Conservation (phyloP, 2,113 vertebrate genomes). For the Bombycilla garrulus region DNA sequence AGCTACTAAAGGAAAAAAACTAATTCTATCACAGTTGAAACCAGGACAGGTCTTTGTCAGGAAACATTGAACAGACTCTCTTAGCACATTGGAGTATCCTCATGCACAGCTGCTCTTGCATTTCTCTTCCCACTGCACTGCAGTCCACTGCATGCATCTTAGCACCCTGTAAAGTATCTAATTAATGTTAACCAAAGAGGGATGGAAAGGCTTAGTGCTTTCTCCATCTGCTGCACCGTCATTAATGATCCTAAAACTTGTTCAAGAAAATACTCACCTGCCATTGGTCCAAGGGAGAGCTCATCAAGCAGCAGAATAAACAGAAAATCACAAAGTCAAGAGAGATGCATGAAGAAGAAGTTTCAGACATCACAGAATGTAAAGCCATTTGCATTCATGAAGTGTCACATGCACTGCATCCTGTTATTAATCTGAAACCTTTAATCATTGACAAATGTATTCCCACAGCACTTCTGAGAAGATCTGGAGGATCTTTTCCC, state of each 20-base stretch:
- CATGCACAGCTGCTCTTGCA: not conserved
- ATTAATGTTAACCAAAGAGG: not conserved
- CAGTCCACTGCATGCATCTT: not conserved
- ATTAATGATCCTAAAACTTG: not conserved
- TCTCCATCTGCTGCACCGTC: not conserved
- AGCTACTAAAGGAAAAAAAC: not conserved
- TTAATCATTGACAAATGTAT: not conserved
- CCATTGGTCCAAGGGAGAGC: not conserved
- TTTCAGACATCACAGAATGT: not conserved
- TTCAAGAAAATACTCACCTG: not conserved
- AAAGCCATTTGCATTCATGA: not conserved
- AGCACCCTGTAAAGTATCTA: not conserved
- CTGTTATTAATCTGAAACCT: not conserved
- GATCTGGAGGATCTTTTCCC: not conserved
- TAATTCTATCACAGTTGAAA: not conserved
- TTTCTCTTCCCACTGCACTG: not conserved
- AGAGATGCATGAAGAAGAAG: not conserved
- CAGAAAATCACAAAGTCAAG: not conserved
- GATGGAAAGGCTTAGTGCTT: not conserved
- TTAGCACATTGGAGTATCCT: not conserved
- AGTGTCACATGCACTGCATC: not conserved
- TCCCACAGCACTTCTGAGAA: not conserved
- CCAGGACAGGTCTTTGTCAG: not conserved
- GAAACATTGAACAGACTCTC: not conserved
- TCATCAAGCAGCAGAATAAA: not conserved